Evolutionary conservation across 2,888 invertebrate genomes (phyloP), one percentile per base, ranked within the genome.

Genomic region (Tachystola acroxantha): DNA sequence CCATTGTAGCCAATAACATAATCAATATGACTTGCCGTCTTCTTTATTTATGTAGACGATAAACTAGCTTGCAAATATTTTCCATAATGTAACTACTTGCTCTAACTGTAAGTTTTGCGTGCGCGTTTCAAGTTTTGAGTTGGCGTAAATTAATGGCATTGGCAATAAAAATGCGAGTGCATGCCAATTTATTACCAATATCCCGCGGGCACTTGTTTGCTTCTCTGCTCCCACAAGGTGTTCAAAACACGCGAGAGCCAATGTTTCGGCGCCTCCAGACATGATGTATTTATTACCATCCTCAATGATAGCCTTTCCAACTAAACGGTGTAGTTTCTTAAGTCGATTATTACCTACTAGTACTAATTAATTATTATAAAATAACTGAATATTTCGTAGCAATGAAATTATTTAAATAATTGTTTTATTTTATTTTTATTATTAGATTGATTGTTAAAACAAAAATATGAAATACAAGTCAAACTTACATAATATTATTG

Each of bases 141-240:
- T 52, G 51, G 58, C 58, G 58, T 57, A 69, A 66, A 68, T 71
- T 64, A 64, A 64, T 66, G 61, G 64, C 58, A 54, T 58, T 60
- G 49, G 51, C 46, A 53, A 59, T 57, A 61, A 69, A 71, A 70
- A 64, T 64, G 63, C 65, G 64, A 64, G 63, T 63, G 57, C 53
- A 51, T 53, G 68, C 57, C 65, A 68, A 79, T 81, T 78, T 80
- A 79, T 79, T 73, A 72, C 68, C 64, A 69, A 68, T 68, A 69
- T 68, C 68, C 71, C 60, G 69, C 52, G 63, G 75, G 74, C 70
- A 42, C 65, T 64, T 70, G 73, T 78, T 76, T 64, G 72, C 65
- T 71, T 41, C 46, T 37, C 39, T 40, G 39, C 43, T 52, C 46
- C 48, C 57, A 60, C 65, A 66, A 78, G 76, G 72, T 76, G 71